phyloP scores from a whole-genome alignment of 2,888 invertebrate genomes.

The Autographa gamma region DNA sequence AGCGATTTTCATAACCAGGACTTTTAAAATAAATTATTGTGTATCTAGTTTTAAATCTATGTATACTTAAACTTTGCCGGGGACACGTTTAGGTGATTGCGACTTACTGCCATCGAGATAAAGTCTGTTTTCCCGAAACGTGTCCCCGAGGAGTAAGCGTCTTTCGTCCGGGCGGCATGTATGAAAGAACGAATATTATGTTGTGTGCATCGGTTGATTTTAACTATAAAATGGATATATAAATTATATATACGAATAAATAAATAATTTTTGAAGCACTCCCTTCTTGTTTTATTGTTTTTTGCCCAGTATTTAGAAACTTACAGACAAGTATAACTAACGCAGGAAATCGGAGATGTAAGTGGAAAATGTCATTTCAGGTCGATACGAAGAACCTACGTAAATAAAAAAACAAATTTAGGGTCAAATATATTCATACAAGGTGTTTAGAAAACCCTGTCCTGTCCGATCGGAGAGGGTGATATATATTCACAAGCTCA shows the following conservation, averaged over 20 bases:
- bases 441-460: too few species aligned
- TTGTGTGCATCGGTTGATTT: constrained; percentile 86
- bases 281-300: constrained; percentile 72
- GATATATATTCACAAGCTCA: too few species aligned
- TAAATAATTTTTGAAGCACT: constrained; percentile 88
- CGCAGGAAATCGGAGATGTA: too few species aligned
- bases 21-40: constrained; percentile 66
- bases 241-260: constrained; percentile 89
- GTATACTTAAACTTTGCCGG: constrained; percentile 63
- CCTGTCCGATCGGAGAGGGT: too few species aligned
- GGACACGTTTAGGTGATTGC: constrained; percentile 46
- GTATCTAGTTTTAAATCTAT: constrained; percentile 64
- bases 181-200: constrained; percentile 67
- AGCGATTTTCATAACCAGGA: constrained; percentile 53
- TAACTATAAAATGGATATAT: constrained; percentile 88
- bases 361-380: too few species aligned
- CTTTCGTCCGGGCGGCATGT: constrained; percentile 64
- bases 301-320: background rate
- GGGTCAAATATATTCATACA: too few species aligned
- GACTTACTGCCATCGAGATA: constrained; percentile 70
- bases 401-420: too few species aligned
- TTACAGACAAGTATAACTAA: too few species aligned
- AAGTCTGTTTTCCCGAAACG: constrained; percentile 61
- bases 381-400: too few species aligned
- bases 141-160: constrained; percentile 57